phyloP scores from a whole-genome alignment of 2,888 invertebrate species.

The Galeruca laticollis region DNA sequence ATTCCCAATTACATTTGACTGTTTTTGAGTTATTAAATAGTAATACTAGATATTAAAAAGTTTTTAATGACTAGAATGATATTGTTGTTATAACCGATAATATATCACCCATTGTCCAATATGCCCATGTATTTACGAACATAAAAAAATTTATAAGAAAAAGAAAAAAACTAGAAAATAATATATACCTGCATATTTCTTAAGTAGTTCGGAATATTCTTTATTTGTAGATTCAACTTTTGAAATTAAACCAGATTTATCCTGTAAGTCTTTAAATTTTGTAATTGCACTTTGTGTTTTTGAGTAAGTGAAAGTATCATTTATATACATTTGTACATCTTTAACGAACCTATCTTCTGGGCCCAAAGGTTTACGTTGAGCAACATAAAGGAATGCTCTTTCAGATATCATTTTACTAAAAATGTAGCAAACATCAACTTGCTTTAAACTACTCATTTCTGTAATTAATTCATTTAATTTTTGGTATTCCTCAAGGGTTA shows the following conservation, averaged over 20 bases:
- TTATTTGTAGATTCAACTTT: slow-evolving; percentile 39
- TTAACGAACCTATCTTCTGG: slow-evolving; percentile 52
- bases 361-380: slow-evolving; percentile 48
- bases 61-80: no score
- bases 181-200: slow-evolving; percentile 48
- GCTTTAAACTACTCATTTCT: slow-evolving; percentile 45
- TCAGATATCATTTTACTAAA: slow-evolving; percentile 56
- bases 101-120: background rate
- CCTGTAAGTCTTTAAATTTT: slow-evolving; percentile 45
- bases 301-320: slow-evolving; percentile 48
- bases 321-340: slow-evolving; percentile 41
- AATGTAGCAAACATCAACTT: slow-evolving; percentile 54
- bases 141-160: slow-evolving; percentile 2
- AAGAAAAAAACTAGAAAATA: background rate
- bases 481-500: slow-evolving; percentile 55
- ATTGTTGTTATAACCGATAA: no score
- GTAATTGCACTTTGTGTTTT: slow-evolving; percentile 39
- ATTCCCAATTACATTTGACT: no score
- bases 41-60: no score
- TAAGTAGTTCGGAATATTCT: slow-evolving; percentile 49
- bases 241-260: slow-evolving; percentile 38
- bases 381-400: slow-evolving; percentile 57
- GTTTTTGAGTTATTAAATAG: no score
- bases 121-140: background rate
- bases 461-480: slow-evolving; percentile 52